Percentiles rank a stretch among this genome's conserved stretches.
These are phyloP conservation scores for Luperina testacea DNA, from an alignment of 2,888 invertebrate genomes.

Conservation along the genomic window DNA sequence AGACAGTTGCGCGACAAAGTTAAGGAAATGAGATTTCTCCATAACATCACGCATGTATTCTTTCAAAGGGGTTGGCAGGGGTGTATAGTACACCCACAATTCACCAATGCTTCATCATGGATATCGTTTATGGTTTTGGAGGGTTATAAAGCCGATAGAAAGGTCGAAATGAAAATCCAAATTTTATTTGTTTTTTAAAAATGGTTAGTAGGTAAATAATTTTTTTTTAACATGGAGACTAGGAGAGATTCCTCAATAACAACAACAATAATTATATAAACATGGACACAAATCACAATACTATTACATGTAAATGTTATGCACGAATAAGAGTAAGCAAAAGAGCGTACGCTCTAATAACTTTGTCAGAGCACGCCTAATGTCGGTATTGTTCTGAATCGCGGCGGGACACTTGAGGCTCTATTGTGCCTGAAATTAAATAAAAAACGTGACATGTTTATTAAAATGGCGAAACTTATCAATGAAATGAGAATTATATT, in stretches of 20 bases:
- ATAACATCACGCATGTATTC: too few relatives aligned
- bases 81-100: too few relatives aligned
- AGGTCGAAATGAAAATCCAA: too few relatives aligned
- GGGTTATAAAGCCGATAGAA: too few relatives aligned
- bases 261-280: conserved; percentile 9
- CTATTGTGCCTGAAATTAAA: conserved; percentile 35
- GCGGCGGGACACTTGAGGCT: conserved; percentile 25
- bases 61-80: too few relatives aligned
- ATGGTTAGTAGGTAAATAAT: too few relatives aligned
- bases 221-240: neutral
- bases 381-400: conserved; percentile 59
- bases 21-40: too few relatives aligned
- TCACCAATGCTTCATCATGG: too few relatives aligned
- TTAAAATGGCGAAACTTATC: conserved; percentile 6
- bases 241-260: neutral
- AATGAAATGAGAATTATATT: conserved; percentile 1
- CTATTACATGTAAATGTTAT: conserved; percentile 49
- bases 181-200: neutral
- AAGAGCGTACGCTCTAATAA: conserved; percentile 72
- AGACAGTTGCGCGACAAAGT: too few relatives aligned
- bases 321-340: conserved; percentile 58
- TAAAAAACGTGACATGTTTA: conserved; percentile 36
- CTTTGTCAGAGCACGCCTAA: conserved; percentile 48
- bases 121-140: too few relatives aligned
- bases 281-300: neutral